Evolutionary conservation across 2,113 vertebrate species (phyloP).

Genomic region (Varanus salvator): DNA sequence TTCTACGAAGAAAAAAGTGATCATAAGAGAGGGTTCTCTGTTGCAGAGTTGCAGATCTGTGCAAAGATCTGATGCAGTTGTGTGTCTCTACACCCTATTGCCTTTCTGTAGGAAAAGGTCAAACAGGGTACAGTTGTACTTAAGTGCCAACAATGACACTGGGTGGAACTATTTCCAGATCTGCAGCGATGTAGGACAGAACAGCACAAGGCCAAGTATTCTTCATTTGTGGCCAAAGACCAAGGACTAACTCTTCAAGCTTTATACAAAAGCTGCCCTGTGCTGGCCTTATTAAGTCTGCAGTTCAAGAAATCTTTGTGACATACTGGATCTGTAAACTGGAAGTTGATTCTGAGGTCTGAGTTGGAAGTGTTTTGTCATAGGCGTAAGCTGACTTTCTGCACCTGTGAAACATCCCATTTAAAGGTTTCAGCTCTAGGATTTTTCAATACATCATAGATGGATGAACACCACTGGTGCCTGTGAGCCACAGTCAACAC

Average conservation of each 20-base stretch:
- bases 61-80: constrained; percentile 50
- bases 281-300: constrained; percentile 57
- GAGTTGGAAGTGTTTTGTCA: constrained; percentile 43
- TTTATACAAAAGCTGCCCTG: constrained; percentile 65
- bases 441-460: constrained; percentile 42
- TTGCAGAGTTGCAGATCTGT: constrained; percentile 69
- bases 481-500: not conserved
- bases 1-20: constrained; percentile 46
- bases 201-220: constrained; percentile 73
- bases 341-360: constrained; percentile 36
- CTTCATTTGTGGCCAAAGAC: constrained; percentile 66
- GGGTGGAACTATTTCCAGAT: constrained; percentile 65
- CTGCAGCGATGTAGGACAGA: constrained; percentile 55
- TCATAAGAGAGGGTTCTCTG: constrained; percentile 64
- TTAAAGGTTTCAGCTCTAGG: constrained; percentile 37
- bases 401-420: constrained; percentile 40
- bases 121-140: constrained; percentile 54
- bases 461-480: constrained; percentile 22
- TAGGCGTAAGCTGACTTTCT: not conserved
- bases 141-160: constrained; percentile 69
- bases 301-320: constrained; percentile 61
- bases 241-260: constrained; percentile 67
- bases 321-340: constrained; percentile 32
- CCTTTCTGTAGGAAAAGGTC: constrained; percentile 66
- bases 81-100: constrained; percentile 42